phyloP scores from a whole-genome alignment of 2,797 vertebrate genomes.

The Ispidina picta region DNA sequence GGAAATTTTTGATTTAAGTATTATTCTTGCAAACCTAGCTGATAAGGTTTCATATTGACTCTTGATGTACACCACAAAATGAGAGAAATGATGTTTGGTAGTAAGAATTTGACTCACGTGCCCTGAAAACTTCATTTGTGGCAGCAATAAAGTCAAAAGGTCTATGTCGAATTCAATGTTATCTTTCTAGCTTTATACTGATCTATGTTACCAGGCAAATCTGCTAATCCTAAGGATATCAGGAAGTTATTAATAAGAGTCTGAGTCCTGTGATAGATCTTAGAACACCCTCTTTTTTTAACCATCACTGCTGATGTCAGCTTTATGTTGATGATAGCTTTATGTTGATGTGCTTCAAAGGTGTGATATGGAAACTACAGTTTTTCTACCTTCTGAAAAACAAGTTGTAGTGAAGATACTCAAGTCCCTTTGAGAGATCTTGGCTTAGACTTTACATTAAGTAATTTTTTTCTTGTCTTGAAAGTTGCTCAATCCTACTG shows the following conservation, averaged over 20 bases:
- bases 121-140: neutral
- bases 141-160: neutral
- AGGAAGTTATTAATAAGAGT: neutral
- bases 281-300: neutral
- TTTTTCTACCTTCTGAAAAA: neutral
- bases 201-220: neutral
- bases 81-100: neutral
- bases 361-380: neutral
- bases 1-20: neutral
- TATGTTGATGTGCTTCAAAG: neutral
- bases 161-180: neutral
- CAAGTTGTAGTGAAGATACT: neutral
- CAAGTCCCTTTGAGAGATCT: neutral
- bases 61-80: neutral
- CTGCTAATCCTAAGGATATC: neutral
- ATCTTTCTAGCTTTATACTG: neutral
- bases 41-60: neutral
- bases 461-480: neutral
- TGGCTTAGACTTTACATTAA: neutral
- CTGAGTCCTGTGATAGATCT: neutral
- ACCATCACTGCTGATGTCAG: neutral
- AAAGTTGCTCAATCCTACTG: neutral
- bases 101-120: neutral
- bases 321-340: neutral
- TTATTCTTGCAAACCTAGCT: neutral